Conservation (phyloP, 2,888 invertebrate species). For the Iphiclides podalirius region DNA sequence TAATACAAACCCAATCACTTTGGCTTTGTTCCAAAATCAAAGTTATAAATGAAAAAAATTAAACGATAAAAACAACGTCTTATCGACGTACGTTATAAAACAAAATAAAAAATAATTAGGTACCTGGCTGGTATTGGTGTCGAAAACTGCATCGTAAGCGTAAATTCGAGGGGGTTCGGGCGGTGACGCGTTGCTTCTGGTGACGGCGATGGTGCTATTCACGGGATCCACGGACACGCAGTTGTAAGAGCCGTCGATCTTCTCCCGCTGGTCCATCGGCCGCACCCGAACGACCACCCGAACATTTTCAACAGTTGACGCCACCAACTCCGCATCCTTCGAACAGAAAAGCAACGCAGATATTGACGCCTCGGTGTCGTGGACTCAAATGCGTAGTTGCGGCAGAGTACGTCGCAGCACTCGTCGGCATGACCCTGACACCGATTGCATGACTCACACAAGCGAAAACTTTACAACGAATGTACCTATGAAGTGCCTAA, state of each 20-base stretch:
- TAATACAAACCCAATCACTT: neutral
- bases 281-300: constrained; percentile 97
- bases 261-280: constrained; percentile 94
- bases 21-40: neutral
- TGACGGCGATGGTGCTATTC: constrained; percentile 88
- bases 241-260: constrained; percentile 83
- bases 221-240: constrained; percentile 89
- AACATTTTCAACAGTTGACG: constrained; percentile 93
- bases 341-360: constrained; percentile 22
- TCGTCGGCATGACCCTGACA: constrained; percentile 50
- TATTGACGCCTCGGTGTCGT: constrained; percentile 27
- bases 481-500: constrained; percentile 2
- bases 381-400: constrained; percentile 40
- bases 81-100: neutral
- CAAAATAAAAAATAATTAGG: constrained; percentile 7
- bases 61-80: neutral
- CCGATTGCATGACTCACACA: constrained; percentile 41
- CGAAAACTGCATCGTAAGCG: constrained; percentile 97
- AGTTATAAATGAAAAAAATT: neutral
- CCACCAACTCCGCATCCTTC: constrained; percentile 72
- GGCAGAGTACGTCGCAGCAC: constrained; percentile 30
- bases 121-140: constrained; percentile 90
- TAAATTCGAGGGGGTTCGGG: constrained; percentile 93
- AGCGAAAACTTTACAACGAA: constrained; percentile 19
- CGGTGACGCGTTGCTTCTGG: constrained; percentile 84